Base-by-base conservation (phyloP, 92 coral and sea anemone genomes). In the Parazoanthus darwini region DNA sequence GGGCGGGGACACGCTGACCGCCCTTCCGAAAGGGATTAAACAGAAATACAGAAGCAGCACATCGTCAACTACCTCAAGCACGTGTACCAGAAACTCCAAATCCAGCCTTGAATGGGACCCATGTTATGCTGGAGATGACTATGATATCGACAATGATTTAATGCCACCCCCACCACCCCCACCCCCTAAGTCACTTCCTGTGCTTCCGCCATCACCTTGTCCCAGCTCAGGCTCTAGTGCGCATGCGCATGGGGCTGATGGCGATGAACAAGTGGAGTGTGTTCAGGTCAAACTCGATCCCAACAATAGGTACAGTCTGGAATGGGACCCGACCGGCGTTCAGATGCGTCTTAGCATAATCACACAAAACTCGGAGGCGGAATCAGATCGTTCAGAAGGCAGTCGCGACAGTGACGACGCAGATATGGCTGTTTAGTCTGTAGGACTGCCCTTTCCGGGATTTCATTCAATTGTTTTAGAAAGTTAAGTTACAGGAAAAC, bases 271-370 rank as follows among this genome's bases (percentile, higher is more conserved):
- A 29, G 93, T 90, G 67, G 95, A 92, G 85, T 92, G 91, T 75
- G 90, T 89, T 74, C 91, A 91, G 77, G 94, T 93, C 29, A 91
- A 92, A 81, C 88, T 88, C 22, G 96, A 93, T 46, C 98, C 92
- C 8, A 88, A 91, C 65, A 95, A 94, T 92, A 92, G 95, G 73
- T 95, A 95, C 90, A 97, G 99, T 91, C 92, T 97, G 75, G 99
- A 97, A 81, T 97, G 99, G 99, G 99, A 97, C 77, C 99, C 99
- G 39, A 97, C 99, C 6, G 92, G 98, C n/a, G 99, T 97, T 59
- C 99, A 97, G 88, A 93, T 95, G 94, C 90, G 99, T 88, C 94
- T 92, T 66, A 97, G 99, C 71, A 91, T 97, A 23, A 89, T 94
- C 58, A 94, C 99, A 78, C 98, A 92, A 81, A 96, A 95, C 81